Percentiles rank a stretch among this genome's conserved stretches.
Evolutionary conservation across 2,113 vertebrate species (phyloP).

Genomic region (Rhinolophus ferrumequinum): DNA sequence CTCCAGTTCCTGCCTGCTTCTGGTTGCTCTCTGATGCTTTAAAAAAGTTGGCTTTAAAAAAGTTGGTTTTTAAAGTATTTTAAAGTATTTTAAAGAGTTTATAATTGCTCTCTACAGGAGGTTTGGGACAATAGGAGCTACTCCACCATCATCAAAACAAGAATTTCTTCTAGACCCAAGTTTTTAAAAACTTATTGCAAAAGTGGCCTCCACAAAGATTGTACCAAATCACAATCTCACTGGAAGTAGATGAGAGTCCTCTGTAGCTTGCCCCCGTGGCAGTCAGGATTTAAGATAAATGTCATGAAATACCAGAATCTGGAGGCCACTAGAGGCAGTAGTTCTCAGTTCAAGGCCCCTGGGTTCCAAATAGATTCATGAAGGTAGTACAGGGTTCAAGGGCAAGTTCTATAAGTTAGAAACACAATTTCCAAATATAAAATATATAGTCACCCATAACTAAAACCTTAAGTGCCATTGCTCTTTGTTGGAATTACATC

Average conservation of each 20-base stretch:
- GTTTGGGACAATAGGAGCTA: not conserved
- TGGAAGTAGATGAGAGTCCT: not conserved
- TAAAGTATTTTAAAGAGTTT: not conserved
- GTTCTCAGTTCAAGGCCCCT: not conserved
- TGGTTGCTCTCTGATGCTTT: not conserved
- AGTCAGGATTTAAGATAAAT: not conserved
- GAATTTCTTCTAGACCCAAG: not conserved
- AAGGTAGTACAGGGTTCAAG: not conserved
- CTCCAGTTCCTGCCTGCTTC: not conserved
- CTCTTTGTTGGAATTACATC: not conserved
- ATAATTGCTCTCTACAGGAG: not conserved
- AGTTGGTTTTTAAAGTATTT: not conserved
- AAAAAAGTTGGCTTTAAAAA: not conserved
- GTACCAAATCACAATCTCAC: not conserved
- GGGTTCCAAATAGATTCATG: not conserved
- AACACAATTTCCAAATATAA: not conserved
- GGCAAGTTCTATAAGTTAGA: not conserved
- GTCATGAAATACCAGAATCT: not conserved
- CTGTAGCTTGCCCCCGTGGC: not conserved
- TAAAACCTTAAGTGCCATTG: not conserved
- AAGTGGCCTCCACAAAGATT: not conserved
- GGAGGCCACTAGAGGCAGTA: not conserved
- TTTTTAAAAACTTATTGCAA: not conserved
- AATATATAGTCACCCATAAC: not conserved
- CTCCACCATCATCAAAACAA: not conserved